A percentile compares a stretch with the other conserved stretches of the same genome.
These are phyloP conservation scores for Cerastoderma edule DNA, from an alignment of 2,888 invertebrate species.

Conservation along the genomic window DNA sequence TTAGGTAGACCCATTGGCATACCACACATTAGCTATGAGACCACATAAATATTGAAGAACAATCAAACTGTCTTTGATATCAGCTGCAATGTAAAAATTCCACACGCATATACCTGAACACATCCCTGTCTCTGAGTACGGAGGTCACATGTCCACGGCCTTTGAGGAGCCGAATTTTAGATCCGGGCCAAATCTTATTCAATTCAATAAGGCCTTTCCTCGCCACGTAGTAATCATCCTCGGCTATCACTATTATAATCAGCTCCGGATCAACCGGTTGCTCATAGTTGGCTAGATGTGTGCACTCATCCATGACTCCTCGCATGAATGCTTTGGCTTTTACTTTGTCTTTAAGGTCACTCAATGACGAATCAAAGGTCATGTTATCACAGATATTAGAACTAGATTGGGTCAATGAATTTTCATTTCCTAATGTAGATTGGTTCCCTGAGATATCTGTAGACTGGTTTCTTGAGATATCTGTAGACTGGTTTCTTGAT, in stretches of 20 bases:
- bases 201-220: slow-evolving; percentile 92
- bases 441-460: slow-evolving; percentile 16
- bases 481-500: slow-evolving; percentile 22
- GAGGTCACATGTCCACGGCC: slow-evolving; percentile 90
- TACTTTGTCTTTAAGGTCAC: slow-evolving; percentile 1
- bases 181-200: slow-evolving; percentile 96
- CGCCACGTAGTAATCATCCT: slow-evolving; percentile 93
- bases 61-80: too few species aligned
- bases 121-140: slow-evolving; percentile 91
- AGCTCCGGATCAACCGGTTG: slow-evolving; percentile 92
- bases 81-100: too few species aligned
- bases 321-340: slow-evolving; percentile 89
- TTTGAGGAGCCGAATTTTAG: slow-evolving; percentile 91
- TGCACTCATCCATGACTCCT: slow-evolving; percentile 99
- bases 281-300: slow-evolving; percentile 96
- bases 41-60: too few species aligned
- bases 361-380: background rate
- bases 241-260: slow-evolving; percentile 95
- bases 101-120: slow-evolving; percentile 90
- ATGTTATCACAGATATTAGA: slow-evolving; percentile 8
- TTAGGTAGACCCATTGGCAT: too few species aligned
- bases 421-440: slow-evolving; percentile 26
- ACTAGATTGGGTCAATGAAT: slow-evolving; percentile 25
- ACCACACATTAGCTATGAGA: too few species aligned
- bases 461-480: slow-evolving; percentile 22